phyloP scores from a whole-genome alignment of 2,888 invertebrate species.

The Drosophila nr. perissopoda region DNA sequence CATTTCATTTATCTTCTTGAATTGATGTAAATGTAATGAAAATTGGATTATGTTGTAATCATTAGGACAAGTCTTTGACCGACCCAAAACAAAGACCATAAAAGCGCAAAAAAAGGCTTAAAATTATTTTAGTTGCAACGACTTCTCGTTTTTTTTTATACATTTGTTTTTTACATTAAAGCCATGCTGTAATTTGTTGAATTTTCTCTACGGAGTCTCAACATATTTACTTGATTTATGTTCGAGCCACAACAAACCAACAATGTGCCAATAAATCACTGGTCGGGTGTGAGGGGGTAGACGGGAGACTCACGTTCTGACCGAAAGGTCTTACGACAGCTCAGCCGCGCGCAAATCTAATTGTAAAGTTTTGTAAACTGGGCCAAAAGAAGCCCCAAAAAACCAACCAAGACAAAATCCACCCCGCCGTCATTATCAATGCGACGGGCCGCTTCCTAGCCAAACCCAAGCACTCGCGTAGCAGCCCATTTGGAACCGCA shows the following conservation, averaged over 20 bases:
- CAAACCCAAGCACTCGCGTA: constrained; percentile 9
- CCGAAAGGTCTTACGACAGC: constrained; percentile 53
- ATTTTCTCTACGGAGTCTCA: constrained; percentile 41
- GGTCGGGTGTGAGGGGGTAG: not conserved
- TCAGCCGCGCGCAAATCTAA: constrained; percentile 65
- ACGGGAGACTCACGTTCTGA: constrained; percentile 10
- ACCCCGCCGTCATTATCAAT: constrained; percentile 61
- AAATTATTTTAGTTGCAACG: constrained; percentile 36
- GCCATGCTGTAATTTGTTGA: constrained; percentile 30
- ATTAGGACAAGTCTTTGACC: constrained; percentile 52
- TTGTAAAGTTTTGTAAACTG: constrained; percentile 74
- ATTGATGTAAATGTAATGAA: constrained; percentile 76
- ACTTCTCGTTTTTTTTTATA: not conserved
- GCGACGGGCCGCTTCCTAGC: constrained; percentile 34
- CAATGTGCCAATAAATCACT: constrained; percentile 71
- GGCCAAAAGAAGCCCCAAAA: constrained; percentile 41
- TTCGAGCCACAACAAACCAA: constrained; percentile 44
- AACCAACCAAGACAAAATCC: constrained; percentile 51
- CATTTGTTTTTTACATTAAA: constrained; percentile 17
- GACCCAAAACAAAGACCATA: constrained; percentile 17
- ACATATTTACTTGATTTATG: constrained; percentile 72
- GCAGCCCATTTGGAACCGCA: constrained; percentile 40
- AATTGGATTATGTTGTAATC: constrained; percentile 75
- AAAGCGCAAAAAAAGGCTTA: constrained; percentile 8
- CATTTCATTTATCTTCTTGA: constrained; percentile 77